Base-by-base conservation (phyloP, 2,113 vertebrate species). In the Polypterus senegalus region DNA sequence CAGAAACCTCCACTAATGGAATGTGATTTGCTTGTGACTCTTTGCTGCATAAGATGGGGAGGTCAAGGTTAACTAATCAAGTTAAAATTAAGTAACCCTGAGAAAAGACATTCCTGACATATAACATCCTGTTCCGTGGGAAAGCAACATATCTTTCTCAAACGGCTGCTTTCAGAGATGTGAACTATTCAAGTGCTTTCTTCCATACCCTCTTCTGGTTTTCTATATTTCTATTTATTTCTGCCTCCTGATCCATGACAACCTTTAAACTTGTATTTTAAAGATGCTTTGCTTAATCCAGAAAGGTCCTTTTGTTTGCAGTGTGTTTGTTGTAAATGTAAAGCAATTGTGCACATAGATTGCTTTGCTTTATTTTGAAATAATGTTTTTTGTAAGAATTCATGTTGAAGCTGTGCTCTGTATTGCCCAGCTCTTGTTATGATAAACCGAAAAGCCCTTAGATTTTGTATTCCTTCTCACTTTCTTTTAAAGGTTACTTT, bases 51-150 rank as follows among this genome's bases (percentile, higher is more conserved):
- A 52, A 10, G 51, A 10, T 52, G 10, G 3, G 51, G 51, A 52
- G 10, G 51, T 52, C 51, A 52, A 52, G 51, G 51, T 52, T 52
- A 52, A 52, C 51, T 52, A 52, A 52, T 52, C 51, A 52, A 52
- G 51, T 52, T 52, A 52, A 8, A 52, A 52, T 52, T 8, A 52
- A 52, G 51, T 52, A 8, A 52, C 51, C 51, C 51, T 52, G 4
- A 52, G 51, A 52, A 52, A 52, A 52, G 51, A 52, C 10, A 4
- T 52, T 52, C 51, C 51, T 52, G 51, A 52, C 51, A 52, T 27
- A 27, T 4, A 52, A 52, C 10, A 52, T 52, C 51, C 51, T 52
- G 51, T 7, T 10, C 51, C 51, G 4, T 52, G 51, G 51, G 51
- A 52, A 52, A 52, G 7, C 4, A 4, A 52, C 7, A 52, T 52